A percentile compares a stretch with the other conserved stretches of the same genome.
These are phyloP conservation scores for Poecilia wingei DNA, from an alignment of 2,797 vertebrate genomes.

Conservation along the genomic window DNA sequence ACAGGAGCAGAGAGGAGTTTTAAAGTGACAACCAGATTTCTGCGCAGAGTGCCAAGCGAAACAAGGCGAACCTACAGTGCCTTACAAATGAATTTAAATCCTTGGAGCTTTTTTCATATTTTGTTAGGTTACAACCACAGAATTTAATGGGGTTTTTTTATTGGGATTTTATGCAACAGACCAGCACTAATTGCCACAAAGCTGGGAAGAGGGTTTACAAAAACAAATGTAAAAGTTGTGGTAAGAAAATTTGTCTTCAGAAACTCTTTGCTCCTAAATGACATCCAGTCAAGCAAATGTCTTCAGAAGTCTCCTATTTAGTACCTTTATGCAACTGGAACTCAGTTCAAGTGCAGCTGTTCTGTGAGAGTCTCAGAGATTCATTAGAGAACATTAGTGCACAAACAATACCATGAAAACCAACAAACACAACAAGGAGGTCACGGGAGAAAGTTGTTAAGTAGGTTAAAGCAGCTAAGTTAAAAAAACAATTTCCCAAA, in stretches of 20 bases:
- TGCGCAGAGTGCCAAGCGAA: conserved; percentile 25
- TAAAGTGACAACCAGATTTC: conserved; percentile 44
- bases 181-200: not conserved
- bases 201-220: not conserved
- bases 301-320: not conserved
- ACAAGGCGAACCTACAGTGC: not conserved
- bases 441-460: not conserved
- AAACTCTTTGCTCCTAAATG: not conserved
- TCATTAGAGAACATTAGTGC: not conserved
- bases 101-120: not conserved
- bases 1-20: conserved; percentile 25
- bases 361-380: not conserved
- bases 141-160: not conserved
- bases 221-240: not conserved
- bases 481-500: not conserved
- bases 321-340: not conserved
- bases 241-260: not conserved
- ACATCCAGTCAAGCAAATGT: not conserved
- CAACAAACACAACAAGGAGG: not conserved
- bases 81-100: not conserved
- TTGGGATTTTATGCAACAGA: not conserved
- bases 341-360: not conserved
- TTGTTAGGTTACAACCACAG: not conserved
- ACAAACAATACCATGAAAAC: not conserved
- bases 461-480: not conserved